These are phyloP conservation scores for Zaprionus ornatus DNA, from an alignment of 1,140 invertebrate species.

Conservation along the genomic window DNA sequence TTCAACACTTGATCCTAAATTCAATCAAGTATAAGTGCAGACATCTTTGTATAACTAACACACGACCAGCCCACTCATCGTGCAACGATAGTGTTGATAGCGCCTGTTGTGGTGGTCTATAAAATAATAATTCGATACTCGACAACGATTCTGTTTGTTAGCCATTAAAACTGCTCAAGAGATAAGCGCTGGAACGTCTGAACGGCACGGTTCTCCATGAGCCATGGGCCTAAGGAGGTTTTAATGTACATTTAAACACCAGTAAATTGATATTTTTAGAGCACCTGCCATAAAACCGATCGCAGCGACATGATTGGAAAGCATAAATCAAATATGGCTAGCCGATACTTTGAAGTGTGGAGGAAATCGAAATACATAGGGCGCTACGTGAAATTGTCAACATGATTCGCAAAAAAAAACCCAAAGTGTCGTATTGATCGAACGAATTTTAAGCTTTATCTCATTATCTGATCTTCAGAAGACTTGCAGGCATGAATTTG, in stretches of 20 bases:
- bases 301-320: constrained; percentile 29
- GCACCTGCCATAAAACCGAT: constrained; percentile 69
- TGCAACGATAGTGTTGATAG: constrained; percentile 23
- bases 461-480: background rate
- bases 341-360: constrained; percentile 15
- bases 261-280: constrained; percentile 76
- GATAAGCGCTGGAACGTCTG: constrained; percentile 39
- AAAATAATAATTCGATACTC: constrained; percentile 65
- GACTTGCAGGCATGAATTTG: background rate
- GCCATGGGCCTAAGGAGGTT: constrained; percentile 58
- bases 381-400: background rate
- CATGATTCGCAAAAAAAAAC: constrained; percentile 6
- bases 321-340: constrained; percentile 40
- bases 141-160: constrained; percentile 43
- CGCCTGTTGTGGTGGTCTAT: constrained; percentile 30
- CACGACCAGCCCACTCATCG: constrained; percentile 6
- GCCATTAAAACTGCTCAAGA: constrained; percentile 56
- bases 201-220: background rate
- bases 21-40: constrained; percentile 2
- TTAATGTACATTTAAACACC: constrained; percentile 79
- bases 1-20: background rate
- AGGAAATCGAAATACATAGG: constrained; percentile 10
- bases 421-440: background rate
- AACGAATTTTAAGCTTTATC: background rate
- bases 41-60: constrained; percentile 8